phyloP scores from a whole-genome alignment of 2,888 invertebrate genomes.

The Trissonchulus sp. region DNA sequence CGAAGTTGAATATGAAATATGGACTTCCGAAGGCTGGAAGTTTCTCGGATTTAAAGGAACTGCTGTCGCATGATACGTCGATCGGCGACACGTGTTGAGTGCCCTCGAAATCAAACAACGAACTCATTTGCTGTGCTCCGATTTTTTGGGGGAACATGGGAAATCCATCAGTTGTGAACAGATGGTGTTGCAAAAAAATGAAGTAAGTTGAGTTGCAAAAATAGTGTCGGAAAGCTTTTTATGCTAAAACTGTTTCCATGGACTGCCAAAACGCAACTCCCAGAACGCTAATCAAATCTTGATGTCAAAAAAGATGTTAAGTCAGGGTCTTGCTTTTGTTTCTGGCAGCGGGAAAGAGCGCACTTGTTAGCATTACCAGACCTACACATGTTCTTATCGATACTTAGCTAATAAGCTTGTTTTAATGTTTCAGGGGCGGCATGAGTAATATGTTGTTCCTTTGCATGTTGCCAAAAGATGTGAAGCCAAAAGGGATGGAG shows the following conservation, averaged over 20 bases:
- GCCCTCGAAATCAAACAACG: conserved; percentile 38
- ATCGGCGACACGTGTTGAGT: conserved; percentile 38
- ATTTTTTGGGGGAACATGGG: conserved; percentile 51
- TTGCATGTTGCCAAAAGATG: conserved; percentile 69
- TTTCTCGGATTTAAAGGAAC: conserved; percentile 32
- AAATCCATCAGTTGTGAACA: conserved; percentile 47
- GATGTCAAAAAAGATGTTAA: too few species aligned
- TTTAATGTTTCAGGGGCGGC: conserved; percentile 69
- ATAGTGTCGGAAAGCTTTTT: too few species aligned
- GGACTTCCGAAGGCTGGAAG: conserved; percentile 23
- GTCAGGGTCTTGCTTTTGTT: too few species aligned
- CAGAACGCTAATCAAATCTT: too few species aligned
- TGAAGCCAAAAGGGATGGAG: conserved; percentile 53
- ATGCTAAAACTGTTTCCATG: too few species aligned
- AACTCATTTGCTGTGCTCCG: conserved; percentile 41
- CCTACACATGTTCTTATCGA: background rate
- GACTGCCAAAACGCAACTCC: too few species aligned
- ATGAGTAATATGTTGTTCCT: conserved; percentile 92
- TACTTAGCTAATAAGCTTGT: too few species aligned
- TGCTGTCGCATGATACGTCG: conserved; percentile 20
- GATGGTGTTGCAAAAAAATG: conserved; percentile 44
- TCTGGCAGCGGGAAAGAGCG: too few species aligned
- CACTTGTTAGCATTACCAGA: background rate
- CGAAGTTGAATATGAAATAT: too few species aligned
- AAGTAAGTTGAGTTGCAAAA: too few species aligned